Evolutionary conservation across 2,888 invertebrate genomes (phyloP).

Genomic region (Phyto melanocephala): DNA sequence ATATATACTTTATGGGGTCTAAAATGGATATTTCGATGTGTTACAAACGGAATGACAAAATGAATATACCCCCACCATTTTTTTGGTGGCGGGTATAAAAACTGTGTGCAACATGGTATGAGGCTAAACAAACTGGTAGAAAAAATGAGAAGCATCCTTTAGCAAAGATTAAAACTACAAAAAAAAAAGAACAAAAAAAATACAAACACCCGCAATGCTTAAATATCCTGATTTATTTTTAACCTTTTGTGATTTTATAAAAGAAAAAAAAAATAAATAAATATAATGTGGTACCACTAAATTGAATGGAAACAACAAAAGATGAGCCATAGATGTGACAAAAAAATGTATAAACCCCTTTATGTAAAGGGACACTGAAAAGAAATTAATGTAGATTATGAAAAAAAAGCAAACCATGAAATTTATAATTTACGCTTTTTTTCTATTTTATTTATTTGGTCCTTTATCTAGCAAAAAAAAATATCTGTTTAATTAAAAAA

Average conservation of each 20-base stretch:
- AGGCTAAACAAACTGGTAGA: not conserved
- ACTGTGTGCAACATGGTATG: constrained; percentile 13
- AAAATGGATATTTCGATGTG: too few species aligned
- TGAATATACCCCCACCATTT: too few species aligned
- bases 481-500: not conserved
- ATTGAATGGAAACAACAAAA: constrained; percentile 21
- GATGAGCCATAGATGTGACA: constrained; percentile 1
- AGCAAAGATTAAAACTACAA: constrained; percentile 6
- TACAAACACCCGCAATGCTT: constrained; percentile 45
- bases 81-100: too few species aligned
- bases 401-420: not conserved
- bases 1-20: too few species aligned
- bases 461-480: not conserved
- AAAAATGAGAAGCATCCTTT: constrained; percentile 7
- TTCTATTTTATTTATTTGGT: not conserved
- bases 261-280: constrained; percentile 11
- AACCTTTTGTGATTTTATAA: constrained; percentile 29
- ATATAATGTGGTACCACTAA: constrained; percentile 11
- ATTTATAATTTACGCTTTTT: not conserved
- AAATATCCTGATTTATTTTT: constrained; percentile 48
- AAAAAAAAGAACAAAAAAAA: constrained; percentile 9
- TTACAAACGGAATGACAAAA: too few species aligned
- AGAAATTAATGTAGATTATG: not conserved
- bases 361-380: not conserved
- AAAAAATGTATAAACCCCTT: not conserved